phyloP scores from a whole-genome alignment of 2,113 vertebrate genomes.

The Tonatia bakeri region DNA sequence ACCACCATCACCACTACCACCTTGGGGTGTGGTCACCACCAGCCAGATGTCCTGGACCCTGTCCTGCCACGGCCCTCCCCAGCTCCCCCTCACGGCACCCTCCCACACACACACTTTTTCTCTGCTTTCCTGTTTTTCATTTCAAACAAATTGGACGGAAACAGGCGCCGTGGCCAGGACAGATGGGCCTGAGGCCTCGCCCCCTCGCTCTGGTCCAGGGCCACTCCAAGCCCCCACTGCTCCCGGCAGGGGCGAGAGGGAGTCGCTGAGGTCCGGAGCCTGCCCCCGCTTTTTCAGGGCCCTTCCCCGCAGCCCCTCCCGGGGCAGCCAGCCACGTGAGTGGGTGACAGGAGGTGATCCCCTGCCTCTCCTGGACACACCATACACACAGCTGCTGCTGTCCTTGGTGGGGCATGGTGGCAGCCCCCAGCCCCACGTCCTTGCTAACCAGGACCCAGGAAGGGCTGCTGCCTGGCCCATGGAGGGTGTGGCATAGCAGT shows the following conservation, averaged over 20 bases:
- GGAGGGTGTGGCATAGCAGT: background rate
- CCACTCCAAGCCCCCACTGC: rapidly evolving
- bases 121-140: constrained; percentile 29
- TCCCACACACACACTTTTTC: background rate
- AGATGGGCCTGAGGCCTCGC: background rate
- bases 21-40: rapidly evolving
- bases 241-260: too few species aligned
- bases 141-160: background rate
- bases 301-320: background rate
- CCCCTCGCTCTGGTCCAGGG: background rate
- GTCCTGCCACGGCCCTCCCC: background rate
- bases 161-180: background rate
- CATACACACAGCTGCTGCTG: rapidly evolving
- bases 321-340: rapidly evolving
- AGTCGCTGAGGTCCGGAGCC: rapidly evolving
- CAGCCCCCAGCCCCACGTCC: background rate
- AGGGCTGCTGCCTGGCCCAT: rapidly evolving
- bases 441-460: background rate
- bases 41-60: background rate
- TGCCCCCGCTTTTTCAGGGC: rapidly evolving
- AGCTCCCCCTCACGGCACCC: background rate
- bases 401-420: rapidly evolving
- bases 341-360: background rate
- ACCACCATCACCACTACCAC: rapidly evolving
- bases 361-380: background rate